Base-by-base conservation (phyloP, 2,797 vertebrate species). In the Pseudochaenichthys georgianus region DNA sequence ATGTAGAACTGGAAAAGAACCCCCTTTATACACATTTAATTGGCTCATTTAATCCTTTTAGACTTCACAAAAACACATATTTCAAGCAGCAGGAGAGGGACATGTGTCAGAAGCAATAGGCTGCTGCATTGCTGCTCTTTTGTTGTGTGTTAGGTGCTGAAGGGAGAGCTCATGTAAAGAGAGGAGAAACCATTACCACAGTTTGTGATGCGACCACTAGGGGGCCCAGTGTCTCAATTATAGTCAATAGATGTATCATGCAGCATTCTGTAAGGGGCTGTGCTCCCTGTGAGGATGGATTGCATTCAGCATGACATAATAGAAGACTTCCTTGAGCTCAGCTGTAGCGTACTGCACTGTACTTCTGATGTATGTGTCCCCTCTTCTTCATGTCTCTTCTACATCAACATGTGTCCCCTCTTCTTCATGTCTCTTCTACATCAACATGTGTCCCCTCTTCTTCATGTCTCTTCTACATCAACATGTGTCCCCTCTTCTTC, bases 91-190 rank as follows among this genome's bases (percentile, higher is more conserved):
- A 19, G 16, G 9, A 2, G 4, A 19, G 13, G 15, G 21, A 45
- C 17, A 42, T 1, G 0, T 62, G 53, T 73, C 43, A 57, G 10
- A 63, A 75, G 19, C 0, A 46, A 52, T 11, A 41, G 16, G 1
- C 55, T 50, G 21, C 34, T 48, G 28, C 15, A 5, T 42, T 43
- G 42, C 23, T 55, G 42, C 5, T 50, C 48, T 15, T 65, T 52
- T 50, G 59, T 23, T 34, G 10, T 60, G 55, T 65, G 23, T 23
- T 23, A 3, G 75, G 75, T 83, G 77, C 85, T 84, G 83, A 86
- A 71, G 13, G 75, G 82, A 86, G 62, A 86, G 79, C 52, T 87
- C 78, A 73, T 70, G 41, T 12, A 3, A 5, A 19, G 60, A 42
- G 31, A 3, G 34, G 1, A 61, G 46, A 16, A 28, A 8, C 9